These are phyloP conservation scores for Tenthredo notha DNA, from an alignment of 2,888 invertebrate species.

Conservation along the genomic window DNA sequence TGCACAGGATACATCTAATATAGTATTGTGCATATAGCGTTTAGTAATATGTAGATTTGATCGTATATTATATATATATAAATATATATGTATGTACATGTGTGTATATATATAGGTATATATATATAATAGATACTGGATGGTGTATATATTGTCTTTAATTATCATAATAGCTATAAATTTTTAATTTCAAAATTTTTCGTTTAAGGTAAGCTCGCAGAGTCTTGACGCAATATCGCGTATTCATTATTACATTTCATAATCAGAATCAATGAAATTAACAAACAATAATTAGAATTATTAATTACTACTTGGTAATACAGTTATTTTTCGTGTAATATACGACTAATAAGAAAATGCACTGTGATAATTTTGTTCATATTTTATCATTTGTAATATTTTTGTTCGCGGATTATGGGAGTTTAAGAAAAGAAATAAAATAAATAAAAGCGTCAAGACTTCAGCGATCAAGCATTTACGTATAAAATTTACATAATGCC, in stretches of 20 bases:
- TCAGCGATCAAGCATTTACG: neutral
- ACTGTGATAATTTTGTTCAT: conserved; percentile 13
- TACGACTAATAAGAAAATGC: neutral
- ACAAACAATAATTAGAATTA: neutral
- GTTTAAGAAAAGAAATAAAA: too few species aligned
- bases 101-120: neutral
- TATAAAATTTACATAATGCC: neutral
- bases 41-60: conserved; percentile 37
- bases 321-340: neutral
- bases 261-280: neutral
- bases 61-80: neutral
- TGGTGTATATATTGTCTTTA: conserved; percentile 43
- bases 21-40: conserved; percentile 45
- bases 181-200: neutral
- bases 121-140: conserved; percentile 28
- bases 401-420: neutral
- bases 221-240: conserved; percentile 6
- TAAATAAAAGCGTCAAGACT: conserved; percentile 4
- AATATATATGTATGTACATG: too few species aligned
- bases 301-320: neutral
- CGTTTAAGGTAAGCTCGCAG: neutral
- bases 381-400: neutral
- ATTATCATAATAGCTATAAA: conserved; percentile 29
- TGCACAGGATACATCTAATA: conserved; percentile 40
- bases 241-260: neutral